Conservation (phyloP, 2,888 invertebrate genomes). For the Cheilosia soror region DNA sequence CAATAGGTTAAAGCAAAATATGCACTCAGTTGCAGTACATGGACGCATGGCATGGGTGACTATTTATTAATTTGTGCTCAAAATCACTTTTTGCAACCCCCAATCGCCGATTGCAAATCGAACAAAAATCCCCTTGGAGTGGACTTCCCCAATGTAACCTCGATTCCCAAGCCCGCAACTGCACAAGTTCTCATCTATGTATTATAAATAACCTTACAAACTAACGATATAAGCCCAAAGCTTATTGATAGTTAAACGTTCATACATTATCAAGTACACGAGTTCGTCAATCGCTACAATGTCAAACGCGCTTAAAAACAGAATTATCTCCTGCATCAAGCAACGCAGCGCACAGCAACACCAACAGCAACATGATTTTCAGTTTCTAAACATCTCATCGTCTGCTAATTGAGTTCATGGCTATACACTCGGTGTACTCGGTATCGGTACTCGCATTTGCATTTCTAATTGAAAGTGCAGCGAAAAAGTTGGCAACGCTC, state of each 20-base stretch:
- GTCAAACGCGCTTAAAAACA: conserved; percentile 53
- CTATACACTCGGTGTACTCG: background rate
- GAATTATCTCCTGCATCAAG: conserved; percentile 54
- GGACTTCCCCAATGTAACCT: too few relatives aligned
- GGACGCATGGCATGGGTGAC: too few relatives aligned
- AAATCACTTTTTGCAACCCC: too few relatives aligned
- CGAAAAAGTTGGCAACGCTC: conserved; percentile 60
- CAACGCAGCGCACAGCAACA: conserved; percentile 4
- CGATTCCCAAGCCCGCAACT: too few relatives aligned
- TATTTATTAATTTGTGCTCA: too few relatives aligned
- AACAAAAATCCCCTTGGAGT: too few relatives aligned
- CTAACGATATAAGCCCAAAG: background rate
- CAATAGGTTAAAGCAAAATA: too few relatives aligned
- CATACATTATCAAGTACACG: conserved; percentile 10
- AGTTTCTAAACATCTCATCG: conserved; percentile 66
- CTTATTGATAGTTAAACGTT: conserved; percentile 19
- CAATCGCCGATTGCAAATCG: too few relatives aligned
- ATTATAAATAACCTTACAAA: conserved; percentile 1
- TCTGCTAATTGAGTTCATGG: conserved; percentile 73
- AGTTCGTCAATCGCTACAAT: conserved; percentile 71
- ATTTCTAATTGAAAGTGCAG: conserved; percentile 74
- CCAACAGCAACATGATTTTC: conserved; percentile 48
- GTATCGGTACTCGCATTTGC: conserved; percentile 65
- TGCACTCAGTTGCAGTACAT: too few relatives aligned
- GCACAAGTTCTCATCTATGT: too few relatives aligned